Conservation (phyloP, 2,113 vertebrate species). For the Eptatretus burgeri region DNA sequence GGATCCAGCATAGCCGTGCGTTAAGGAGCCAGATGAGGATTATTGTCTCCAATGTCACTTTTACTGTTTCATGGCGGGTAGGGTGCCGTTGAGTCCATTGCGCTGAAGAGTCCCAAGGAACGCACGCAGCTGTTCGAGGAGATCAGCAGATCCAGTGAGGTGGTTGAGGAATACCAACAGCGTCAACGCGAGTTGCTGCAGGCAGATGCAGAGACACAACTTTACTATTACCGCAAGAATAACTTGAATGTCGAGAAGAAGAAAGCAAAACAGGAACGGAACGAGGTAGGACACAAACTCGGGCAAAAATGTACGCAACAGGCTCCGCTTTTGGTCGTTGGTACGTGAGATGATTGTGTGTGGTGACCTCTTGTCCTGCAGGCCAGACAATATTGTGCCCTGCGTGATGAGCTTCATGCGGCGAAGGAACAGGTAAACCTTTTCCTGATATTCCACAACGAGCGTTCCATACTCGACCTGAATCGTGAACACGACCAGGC, state of each 20-base stretch:
- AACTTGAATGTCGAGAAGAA: constrained; percentile 33
- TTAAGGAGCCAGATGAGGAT: not conserved
- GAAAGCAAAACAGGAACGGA: constrained; percentile 37
- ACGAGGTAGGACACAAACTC: constrained; percentile 26
- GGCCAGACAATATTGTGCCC: constrained; percentile 42
- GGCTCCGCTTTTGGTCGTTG: not conserved
- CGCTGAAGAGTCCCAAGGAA: constrained; percentile 54
- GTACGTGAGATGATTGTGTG: not conserved
- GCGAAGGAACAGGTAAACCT: constrained; percentile 28
- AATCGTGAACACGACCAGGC: constrained; percentile 16
- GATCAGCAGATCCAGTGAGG: constrained; percentile 43
- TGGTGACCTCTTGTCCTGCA: constrained; percentile 10
- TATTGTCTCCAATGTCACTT: not conserved
- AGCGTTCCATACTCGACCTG: constrained; percentile 18
- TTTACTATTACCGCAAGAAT: constrained; percentile 56
- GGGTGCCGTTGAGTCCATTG: constrained; percentile 68
- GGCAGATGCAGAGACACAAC: constrained; percentile 48
- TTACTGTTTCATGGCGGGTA: constrained; percentile 13
- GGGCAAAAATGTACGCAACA: not conserved
- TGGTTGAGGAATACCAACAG: constrained; percentile 29
- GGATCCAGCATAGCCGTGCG: not conserved
- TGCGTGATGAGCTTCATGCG: constrained; percentile 28
- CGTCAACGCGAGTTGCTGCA: constrained; percentile 33
- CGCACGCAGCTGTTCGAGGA: constrained; percentile 51
- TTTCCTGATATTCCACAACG: constrained; percentile 40